Base-by-base conservation (phyloP, 2,888 invertebrate species). In the Entomobrya multifasciata region DNA sequence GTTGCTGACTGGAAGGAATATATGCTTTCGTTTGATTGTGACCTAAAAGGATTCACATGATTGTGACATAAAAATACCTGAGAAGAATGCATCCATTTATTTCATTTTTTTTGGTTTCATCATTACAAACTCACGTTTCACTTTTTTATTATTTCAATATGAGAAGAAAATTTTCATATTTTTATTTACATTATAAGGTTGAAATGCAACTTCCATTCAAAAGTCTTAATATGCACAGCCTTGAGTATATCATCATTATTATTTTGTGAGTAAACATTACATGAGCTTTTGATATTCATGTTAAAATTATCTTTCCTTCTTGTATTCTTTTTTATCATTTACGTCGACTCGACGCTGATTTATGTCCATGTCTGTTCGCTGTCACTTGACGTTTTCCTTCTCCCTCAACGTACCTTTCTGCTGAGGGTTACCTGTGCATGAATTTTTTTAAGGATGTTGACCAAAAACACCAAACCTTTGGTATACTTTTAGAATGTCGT, bases 301-400 rank as follows among this genome's bases (percentile, higher is more conserved):
- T 60, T 77, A 83, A 77, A 82, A 83, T 74, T 83, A 83, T 79
- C 77, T 72, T 79, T 79, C 80, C 36, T 17, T n/a, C n/a, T 70
- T 13, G 78, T 79, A 79, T 62, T 47, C 52, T 79, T 79, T 79
- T 85, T 85, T 78, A 78, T 78, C 77, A 72, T 72, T 85, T 47
- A 78, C 78, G 84, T 84, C 78, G 27, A 77, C 52, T 84, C 57
- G 79, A 85, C 85, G 79, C 85, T 85, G 85, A 85, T 85, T 85
- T 85, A 85, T 85, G 85, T 85, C 47, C 85, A 79, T 85, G 85
- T 85, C 85, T 78, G 44, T 70, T 60, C 60, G 79, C 65, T 79
- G 85, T 78, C 72, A 70, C 79, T 72, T 79, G 72, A 65, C 72
- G 60, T 79, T 85, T 85, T 79, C 52, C n/a, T 20, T 49, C 17